Conservation (phyloP, 2,888 invertebrate genomes). For the Hymenopus coronatus region DNA sequence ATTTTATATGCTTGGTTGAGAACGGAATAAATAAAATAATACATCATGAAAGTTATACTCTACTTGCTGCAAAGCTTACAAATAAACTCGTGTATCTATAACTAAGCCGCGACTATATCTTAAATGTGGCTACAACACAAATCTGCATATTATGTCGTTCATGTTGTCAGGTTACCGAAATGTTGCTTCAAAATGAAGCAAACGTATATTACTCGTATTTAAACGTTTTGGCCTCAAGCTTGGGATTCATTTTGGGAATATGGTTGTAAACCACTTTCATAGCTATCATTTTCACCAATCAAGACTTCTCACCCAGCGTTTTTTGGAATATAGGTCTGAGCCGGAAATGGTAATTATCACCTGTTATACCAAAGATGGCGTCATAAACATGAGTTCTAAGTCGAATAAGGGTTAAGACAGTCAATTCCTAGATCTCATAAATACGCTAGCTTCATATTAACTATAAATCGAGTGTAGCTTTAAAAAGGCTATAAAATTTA, state of each 20-base stretch:
- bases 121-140: background rate
- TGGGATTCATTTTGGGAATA: background rate
- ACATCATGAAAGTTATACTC: no score
- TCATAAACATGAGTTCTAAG: background rate
- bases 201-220: background rate
- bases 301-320: background rate
- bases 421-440: background rate
- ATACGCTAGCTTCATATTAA: background rate
- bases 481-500: background rate
- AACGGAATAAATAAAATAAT: no score
- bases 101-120: no score
- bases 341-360: background rate
- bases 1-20: no score
- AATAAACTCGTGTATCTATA: no score
- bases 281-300: background rate
- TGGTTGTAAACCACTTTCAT: background rate
- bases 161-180: background rate
- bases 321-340: background rate
- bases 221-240: background rate
- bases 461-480: background rate
- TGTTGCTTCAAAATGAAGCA: background rate
- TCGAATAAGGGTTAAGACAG: background rate
- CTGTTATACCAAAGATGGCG: background rate
- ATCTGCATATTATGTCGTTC: background rate
- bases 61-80: no score